phyloP scores from a whole-genome alignment of 2,888 invertebrate species.

The Ptilodon capucinus region DNA sequence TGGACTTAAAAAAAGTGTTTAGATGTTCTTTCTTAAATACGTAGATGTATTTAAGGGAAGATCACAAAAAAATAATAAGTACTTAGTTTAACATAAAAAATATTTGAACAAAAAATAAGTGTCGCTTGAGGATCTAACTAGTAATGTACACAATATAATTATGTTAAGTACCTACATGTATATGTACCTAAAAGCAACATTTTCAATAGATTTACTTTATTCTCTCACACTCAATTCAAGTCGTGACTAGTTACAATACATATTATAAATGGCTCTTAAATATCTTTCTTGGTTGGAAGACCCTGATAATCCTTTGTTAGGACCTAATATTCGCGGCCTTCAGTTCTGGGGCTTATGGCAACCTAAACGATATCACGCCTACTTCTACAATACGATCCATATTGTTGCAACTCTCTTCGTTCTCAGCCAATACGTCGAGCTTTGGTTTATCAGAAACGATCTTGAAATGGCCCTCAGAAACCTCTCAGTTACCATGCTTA shows the following conservation, averaged over 20 bases:
- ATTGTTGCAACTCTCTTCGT: conserved; percentile 50
- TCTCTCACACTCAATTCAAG: background rate
- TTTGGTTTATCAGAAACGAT: conserved; percentile 55
- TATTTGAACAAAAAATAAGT: background rate
- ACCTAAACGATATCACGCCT: conserved; percentile 26
- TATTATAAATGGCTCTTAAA: conserved; percentile 18
- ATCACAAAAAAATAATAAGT: too few species aligned
- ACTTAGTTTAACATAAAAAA: background rate
- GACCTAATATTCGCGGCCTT: conserved; percentile 54
- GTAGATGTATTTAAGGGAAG: too few species aligned
- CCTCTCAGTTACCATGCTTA: conserved; percentile 63
- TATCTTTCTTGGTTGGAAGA: conserved; percentile 36
- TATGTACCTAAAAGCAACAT: background rate
- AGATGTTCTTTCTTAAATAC: too few species aligned
- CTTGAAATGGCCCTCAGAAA: conserved; percentile 58
- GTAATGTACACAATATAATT: background rate
- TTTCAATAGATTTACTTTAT: too few species aligned
- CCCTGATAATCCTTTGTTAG: conserved; percentile 44
- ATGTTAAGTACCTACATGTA: background rate
- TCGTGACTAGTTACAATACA: background rate
- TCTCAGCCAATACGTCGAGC: conserved; percentile 61
- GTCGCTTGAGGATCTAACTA: background rate
- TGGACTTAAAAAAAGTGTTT: too few species aligned
- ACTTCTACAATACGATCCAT: conserved; percentile 47
- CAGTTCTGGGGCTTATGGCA: conserved; percentile 58